These are phyloP conservation scores for Cinclus cinclus DNA, from an alignment of 2,113 vertebrate species.

Conservation along the genomic window DNA sequence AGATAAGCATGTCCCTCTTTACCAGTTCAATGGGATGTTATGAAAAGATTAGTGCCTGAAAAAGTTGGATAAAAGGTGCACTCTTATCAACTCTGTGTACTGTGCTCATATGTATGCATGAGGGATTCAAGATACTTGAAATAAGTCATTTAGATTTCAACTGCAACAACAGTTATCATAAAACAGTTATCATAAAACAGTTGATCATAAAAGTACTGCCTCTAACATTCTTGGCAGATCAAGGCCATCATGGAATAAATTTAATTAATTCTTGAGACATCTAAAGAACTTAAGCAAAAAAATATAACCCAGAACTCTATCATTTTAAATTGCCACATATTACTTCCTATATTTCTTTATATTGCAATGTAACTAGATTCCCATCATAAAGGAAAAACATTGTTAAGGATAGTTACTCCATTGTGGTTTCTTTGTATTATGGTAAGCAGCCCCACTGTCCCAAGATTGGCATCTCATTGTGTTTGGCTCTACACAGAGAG, in stretches of 20 bases:
- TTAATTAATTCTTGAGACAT: background rate
- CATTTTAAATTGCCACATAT: background rate
- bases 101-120: fast-evolving
- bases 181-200: too few relatives aligned
- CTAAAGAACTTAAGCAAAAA: background rate
- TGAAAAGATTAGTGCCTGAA: background rate
- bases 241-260: background rate
- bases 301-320: background rate
- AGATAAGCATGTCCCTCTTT: background rate
- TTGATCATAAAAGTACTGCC: background rate
- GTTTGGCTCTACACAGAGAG: background rate
- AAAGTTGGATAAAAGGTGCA: background rate
- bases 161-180: background rate
- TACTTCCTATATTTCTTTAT: background rate
- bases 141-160: background rate
- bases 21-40: background rate
- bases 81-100: background rate
- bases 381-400: background rate
- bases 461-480: background rate
- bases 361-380: background rate
- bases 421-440: background rate
- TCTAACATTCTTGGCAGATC: background rate
- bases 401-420: background rate
- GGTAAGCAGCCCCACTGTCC: background rate
- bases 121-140: background rate